Evolutionary conservation across 2,888 invertebrate species (phyloP), one percentile per base, ranked within the genome.

Genomic region (Acronicta alni): DNA sequence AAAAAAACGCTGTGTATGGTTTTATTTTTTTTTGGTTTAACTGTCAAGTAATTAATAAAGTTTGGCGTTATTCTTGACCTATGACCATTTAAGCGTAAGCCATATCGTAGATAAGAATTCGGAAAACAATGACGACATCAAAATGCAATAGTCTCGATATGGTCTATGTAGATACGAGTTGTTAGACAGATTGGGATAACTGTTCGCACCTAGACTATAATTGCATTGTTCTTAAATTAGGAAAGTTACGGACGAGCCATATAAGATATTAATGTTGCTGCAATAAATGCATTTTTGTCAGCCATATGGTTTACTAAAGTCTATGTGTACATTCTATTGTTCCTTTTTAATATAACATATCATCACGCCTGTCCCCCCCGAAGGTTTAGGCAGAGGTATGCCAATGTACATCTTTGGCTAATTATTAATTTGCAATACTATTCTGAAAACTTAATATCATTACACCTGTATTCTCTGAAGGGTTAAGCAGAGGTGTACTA

Each of bases 181-280:
- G 79, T 79, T 72, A 82, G 77, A 72, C 65, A 74, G 77, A 60
- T 72, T 66, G 52, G 62, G 70, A 58, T 60, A 52, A 65, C 47
- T 61, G 75, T 68, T 73, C 67, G 42, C 57, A 64, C 45, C 32
- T 39, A 45, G 57, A 52, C 54, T 72, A 80, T 88, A 89, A 90
- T 83, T 89, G 81, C 82, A 85, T 89, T 90, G 89, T 89, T 89
- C 87, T 86, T 83, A 81, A 74, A 77, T 67, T 20, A 45, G 37
- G 84, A 83, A 86, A 64, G 72, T 59, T 51, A 54, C 62, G 69
- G 53, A 67, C 74, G 26, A 38, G 9, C 83, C 82, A 43, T 77
- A 64, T 75, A 57, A 37, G 79, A 16, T 14, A 20, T 15, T 47
- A 55, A 42, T 54, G 54, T 58, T 41, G 67, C 58, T 63, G 49